Base-by-base conservation (phyloP, 2,113 vertebrate species). In the Melanostigma gelatinosum region DNA sequence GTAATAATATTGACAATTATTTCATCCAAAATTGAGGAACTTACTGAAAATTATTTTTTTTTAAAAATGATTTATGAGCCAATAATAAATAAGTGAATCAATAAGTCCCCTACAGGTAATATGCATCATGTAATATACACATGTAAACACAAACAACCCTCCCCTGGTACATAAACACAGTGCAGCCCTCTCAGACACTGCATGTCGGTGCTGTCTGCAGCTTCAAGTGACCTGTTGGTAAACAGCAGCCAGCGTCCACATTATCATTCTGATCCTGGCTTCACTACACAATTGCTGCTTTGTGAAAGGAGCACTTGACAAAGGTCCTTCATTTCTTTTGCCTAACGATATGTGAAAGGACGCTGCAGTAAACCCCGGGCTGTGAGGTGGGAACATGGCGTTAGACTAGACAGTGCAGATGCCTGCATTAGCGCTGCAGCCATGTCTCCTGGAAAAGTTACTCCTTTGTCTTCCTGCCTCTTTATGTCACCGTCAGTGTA, bases 361-460 rank as follows among this genome's bases (percentile, higher is more conserved):
- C 16, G 89, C 85, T 87, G 88, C 80, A 75, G 87, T 73, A 86
- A 90, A 90, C 72, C 68, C 83, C n/a, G 69, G 80, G 91, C 83
- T 83, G 55, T 68, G 90, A 90, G 92, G 85, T 93, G 91, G 94
- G 87, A 93, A 89, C 81, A 58, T 84, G 83, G 57, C 79, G 78
- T 72, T 79, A 87, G 84, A 90, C 91, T 84, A 95, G 93, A 97
- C 96, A 95, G 95, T 95, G 95, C 97, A 98, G 96, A 97, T 97
- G 97, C 95, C 94, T 95, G 96, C 96, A 97, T 97, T 96, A 97
- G 95, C 93, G 89, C 94, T 94, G 95, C 96, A 96, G 96, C 95
- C 95, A 94, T 94, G 93, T 94, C 93, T 91, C 89, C 85, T 77
- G 95, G 94, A 96, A 95, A 96, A 96, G 96, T 93, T 86, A 55